Percentiles rank a stretch among this genome's conserved stretches.
phyloP scores from a whole-genome alignment of 2,797 vertebrate species.

The Gymnothorax javanicus region DNA sequence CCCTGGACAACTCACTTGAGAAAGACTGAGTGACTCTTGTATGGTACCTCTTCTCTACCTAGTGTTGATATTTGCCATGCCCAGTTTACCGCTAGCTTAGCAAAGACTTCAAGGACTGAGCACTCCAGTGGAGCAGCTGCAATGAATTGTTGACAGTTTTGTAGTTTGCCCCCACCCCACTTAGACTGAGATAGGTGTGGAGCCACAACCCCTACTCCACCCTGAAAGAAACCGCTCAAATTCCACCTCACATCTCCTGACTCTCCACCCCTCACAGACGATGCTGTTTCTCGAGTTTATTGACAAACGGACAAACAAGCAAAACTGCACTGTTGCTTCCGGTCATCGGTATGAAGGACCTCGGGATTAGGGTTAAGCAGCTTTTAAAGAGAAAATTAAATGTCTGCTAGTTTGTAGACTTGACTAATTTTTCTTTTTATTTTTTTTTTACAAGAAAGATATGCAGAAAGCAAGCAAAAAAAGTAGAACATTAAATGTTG shows the following conservation, averaged over 20 bases:
- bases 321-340: constrained; percentile 17
- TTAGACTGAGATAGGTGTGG: constrained; percentile 8
- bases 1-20: not conserved
- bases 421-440: not conserved
- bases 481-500: constrained; percentile 31
- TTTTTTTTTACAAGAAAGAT: constrained; percentile 23
- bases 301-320: constrained; percentile 15
- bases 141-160: not conserved
- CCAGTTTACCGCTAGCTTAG: constrained; percentile 24
- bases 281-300: not conserved
- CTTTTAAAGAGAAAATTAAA: constrained; percentile 15
- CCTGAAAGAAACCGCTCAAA: not conserved
- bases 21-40: not conserved
- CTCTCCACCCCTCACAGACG: not conserved
- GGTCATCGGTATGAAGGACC: constrained; percentile 2
- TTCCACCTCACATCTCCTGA: not conserved
- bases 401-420: constrained; percentile 33
- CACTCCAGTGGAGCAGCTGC: not conserved
- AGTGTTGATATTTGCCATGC: not conserved
- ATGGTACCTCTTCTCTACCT: not conserved
- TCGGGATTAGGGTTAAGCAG: constrained; percentile 5
- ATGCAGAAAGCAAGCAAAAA: constrained; percentile 14
- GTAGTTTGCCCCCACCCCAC: not conserved
- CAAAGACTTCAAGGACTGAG: not conserved
- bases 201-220: not conserved